Conservation (phyloP, 2,888 invertebrate genomes). For the Mechanitis messenoides region DNA sequence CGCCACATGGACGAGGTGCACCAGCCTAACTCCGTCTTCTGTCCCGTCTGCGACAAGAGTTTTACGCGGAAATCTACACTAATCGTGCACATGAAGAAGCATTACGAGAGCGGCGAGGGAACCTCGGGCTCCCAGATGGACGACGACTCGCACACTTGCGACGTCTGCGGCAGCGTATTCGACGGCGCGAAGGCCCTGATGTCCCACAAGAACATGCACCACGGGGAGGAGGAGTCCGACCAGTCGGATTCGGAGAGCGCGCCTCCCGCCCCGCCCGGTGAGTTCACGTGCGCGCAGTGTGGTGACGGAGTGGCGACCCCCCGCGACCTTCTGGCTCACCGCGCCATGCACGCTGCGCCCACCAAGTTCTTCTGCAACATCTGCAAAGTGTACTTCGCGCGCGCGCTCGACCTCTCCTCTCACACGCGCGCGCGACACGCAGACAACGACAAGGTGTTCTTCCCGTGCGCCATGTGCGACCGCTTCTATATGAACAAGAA, state of each 20-base stretch:
- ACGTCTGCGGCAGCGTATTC: slow-evolving; percentile 78
- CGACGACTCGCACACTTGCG: slow-evolving; percentile 70
- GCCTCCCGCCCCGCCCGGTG: slow-evolving; percentile 57
- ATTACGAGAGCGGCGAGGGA: slow-evolving; percentile 68
- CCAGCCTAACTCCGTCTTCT: slow-evolving; percentile 73
- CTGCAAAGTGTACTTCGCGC: slow-evolving; percentile 73
- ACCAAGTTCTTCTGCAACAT: slow-evolving; percentile 76
- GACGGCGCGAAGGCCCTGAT: slow-evolving; percentile 75
- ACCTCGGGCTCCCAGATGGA: slow-evolving; percentile 49
- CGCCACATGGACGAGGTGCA: slow-evolving; percentile 78
- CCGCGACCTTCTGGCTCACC: slow-evolving; percentile 74
- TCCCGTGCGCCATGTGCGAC: slow-evolving; percentile 77
- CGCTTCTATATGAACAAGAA: slow-evolving; percentile 75
- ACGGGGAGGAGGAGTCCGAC: slow-evolving; percentile 61
- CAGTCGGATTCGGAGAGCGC: slow-evolving; percentile 62
- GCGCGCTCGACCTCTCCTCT: slow-evolving; percentile 63
- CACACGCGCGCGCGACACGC: slow-evolving; percentile 71
- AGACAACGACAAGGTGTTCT: slow-evolving; percentile 73
- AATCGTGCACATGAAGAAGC: slow-evolving; percentile 79
- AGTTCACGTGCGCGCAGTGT: slow-evolving; percentile 74
- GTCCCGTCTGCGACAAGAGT: slow-evolving; percentile 78
- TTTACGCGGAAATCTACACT: slow-evolving; percentile 80
- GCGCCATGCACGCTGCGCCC: slow-evolving; percentile 71
- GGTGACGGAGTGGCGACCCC: slow-evolving; percentile 75
- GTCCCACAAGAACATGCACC: slow-evolving; percentile 78